Conservation (phyloP, 2,888 invertebrate species). For the Sceliomorpha sp. region DNA sequence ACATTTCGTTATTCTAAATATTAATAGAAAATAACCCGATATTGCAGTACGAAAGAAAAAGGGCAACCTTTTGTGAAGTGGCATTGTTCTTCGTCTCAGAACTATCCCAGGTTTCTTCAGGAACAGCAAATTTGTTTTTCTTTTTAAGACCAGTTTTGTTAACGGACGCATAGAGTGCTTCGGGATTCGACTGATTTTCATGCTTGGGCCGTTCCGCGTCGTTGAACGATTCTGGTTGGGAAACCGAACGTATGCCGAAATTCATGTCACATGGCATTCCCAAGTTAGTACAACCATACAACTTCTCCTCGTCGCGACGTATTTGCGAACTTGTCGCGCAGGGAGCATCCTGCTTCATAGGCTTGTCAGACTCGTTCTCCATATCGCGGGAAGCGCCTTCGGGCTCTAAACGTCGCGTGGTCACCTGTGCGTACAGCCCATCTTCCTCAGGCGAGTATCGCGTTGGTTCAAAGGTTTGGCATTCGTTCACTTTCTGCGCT, state of each 20-base stretch:
- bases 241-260: slow-evolving; percentile 69
- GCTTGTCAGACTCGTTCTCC: slow-evolving; percentile 74
- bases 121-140: slow-evolving; percentile 68
- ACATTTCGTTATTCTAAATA: too few species aligned
- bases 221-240: slow-evolving; percentile 65
- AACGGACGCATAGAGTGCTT: slow-evolving; percentile 81
- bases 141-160: slow-evolving; percentile 70
- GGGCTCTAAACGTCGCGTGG: slow-evolving; percentile 71
- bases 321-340: slow-evolving; percentile 6
- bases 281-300: slow-evolving; percentile 59
- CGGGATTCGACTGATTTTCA: slow-evolving; percentile 80
- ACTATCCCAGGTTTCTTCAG: slow-evolving; percentile 74
- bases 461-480: slow-evolving; percentile 59
- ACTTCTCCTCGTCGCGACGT: slow-evolving; percentile 40
- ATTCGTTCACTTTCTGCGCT: slow-evolving; percentile 26
- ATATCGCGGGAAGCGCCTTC: slow-evolving; percentile 77
- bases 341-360: slow-evolving; percentile 56
- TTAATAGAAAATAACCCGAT: too few species aligned
- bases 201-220: slow-evolving; percentile 70
- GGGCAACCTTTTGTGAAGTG: slow-evolving; percentile 64
- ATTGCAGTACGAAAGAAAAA: too few species aligned
- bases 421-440: slow-evolving; percentile 75
- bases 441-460: slow-evolving; percentile 71
- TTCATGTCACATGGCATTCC: slow-evolving; percentile 64
- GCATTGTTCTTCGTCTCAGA: slow-evolving; percentile 62